Conservation (phyloP, 2,888 invertebrate genomes). For the Geophilus truncorum region DNA sequence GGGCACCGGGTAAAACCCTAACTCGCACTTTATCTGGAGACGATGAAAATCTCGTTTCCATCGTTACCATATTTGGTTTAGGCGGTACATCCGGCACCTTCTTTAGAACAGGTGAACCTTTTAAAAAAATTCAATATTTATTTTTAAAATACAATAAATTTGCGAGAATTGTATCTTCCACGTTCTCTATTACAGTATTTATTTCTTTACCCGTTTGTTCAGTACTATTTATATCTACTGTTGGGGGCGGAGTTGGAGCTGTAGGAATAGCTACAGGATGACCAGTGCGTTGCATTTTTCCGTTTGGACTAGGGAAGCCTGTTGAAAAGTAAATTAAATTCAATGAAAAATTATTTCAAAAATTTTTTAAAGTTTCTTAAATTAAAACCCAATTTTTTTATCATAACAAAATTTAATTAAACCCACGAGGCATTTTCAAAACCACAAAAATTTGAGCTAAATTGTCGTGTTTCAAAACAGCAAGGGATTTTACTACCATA, state of each 20-base stretch:
- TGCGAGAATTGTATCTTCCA: too few species aligned
- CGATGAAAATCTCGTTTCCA: conserved; percentile 32
- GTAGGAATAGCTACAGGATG: conserved; percentile 32
- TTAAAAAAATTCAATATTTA: not conserved
- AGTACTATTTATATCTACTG: not conserved
- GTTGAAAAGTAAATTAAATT: not conserved
- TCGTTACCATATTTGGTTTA: conserved; percentile 30
- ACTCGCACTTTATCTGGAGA: conserved; percentile 20
- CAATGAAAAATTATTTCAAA: too few species aligned
- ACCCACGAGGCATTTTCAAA: too few species aligned
- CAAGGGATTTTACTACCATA: not conserved
- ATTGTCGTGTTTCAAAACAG: not conserved
- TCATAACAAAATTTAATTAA: not conserved
- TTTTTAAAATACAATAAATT: not conserved
- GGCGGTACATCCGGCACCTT: conserved; percentile 25
- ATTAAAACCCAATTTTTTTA: not conserved
- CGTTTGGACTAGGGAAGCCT: conserved; percentile 28
- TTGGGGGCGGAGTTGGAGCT: conserved; percentile 29
- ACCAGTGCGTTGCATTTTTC: conserved; percentile 11
- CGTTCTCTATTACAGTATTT: too few species aligned
- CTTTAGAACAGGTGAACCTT: not conserved
- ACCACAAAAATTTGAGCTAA: not conserved
- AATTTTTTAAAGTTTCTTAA: not conserved
- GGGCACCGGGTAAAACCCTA: not conserved
- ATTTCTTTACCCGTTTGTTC: not conserved